Base-by-base conservation (phyloP, 2,797 vertebrate species). In the Danionella dracula region DNA sequence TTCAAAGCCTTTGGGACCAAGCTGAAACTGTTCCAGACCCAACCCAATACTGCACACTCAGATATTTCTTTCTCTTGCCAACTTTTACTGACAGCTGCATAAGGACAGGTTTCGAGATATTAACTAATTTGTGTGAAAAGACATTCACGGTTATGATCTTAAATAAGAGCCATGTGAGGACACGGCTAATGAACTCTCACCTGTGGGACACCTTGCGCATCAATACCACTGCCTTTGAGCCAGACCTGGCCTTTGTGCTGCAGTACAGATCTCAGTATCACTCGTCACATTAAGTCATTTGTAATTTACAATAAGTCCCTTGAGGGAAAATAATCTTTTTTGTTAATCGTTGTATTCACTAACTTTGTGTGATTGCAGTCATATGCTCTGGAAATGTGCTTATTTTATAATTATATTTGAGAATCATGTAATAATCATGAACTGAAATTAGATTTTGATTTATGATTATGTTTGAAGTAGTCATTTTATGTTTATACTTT, bases 31-130 rank as follows among this genome's bases (percentile, higher is more conserved):
- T 48, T 48, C 2, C 45, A 48, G 19, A 45, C 42, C 11, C 42
- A 45, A 16, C 15, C 42, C 42, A 48, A 15, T 48, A 48, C 11
- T 15, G 19, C 12, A 27, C 23, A 27, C n/a, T n/a, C n/a, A n/a
- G n/a, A n/a, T n/a, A n/a, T n/a, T n/a, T n/a, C 37, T 38, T 38
- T 38, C 37, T 48, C 20, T 21, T 20, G 7, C 15, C 45, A 10
- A 32, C 61, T 53, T 64, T 64, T 53, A 38, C 61, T 20, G 19
- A 15, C 32, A 63, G 50, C 82, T 44, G 66, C 55, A 59, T 58
- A 45, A 46, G 17, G 40, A 11, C 32, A 35, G 32, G 32, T 35
- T 35, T 35, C 32, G 11, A 35, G 1, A 35, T 6, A 35, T 54
- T 60, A 6, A 46, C 41, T 11, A 45, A 61, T 15, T 34, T 61